phyloP scores from a whole-genome alignment of 2,888 invertebrate species.

The Neoaliturus tenellus region DNA sequence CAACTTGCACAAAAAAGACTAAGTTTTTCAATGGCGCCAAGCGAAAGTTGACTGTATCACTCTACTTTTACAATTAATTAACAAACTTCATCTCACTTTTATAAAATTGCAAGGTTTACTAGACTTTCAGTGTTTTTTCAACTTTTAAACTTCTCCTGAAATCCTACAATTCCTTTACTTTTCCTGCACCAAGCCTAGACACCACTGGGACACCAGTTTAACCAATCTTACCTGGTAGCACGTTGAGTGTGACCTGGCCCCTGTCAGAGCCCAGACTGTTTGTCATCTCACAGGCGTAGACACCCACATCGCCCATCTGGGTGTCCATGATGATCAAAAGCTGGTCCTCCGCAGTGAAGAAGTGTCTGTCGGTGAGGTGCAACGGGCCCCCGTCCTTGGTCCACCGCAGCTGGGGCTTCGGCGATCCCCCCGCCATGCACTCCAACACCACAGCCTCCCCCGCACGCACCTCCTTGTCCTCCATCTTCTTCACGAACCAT shows the following conservation, averaged over 20 bases:
- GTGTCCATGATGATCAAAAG: slow-evolving; percentile 91
- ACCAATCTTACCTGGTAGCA: slow-evolving; percentile 81
- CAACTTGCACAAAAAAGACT: too few species aligned
- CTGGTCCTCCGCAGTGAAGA: slow-evolving; percentile 91
- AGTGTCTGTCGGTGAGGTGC: slow-evolving; percentile 86
- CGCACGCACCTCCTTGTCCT: slow-evolving; percentile 86
- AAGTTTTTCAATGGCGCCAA: too few species aligned
- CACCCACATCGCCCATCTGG: slow-evolving; percentile 85
- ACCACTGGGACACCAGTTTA: too few species aligned
- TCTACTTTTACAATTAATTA: too few species aligned
- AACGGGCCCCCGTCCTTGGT: slow-evolving; percentile 87
- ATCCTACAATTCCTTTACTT: too few species aligned
- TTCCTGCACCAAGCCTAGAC: too few species aligned
- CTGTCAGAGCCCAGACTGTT: slow-evolving; percentile 88
- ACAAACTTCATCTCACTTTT: too few species aligned
- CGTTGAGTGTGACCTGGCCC: slow-evolving; percentile 83
- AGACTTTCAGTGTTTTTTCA: too few species aligned
- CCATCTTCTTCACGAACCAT: slow-evolving; percentile 90
- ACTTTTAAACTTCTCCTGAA: too few species aligned
- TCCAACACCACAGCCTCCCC: slow-evolving; percentile 92
- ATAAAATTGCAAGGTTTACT: too few species aligned
- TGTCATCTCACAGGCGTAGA: slow-evolving; percentile 93
- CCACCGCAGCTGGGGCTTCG: slow-evolving; percentile 89
- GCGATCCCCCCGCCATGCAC: slow-evolving; percentile 91
- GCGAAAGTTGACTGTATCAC: too few species aligned